Evolutionary conservation across 2,113 vertebrate species (phyloP).

Genomic region (Embiotoca jacksoni): DNA sequence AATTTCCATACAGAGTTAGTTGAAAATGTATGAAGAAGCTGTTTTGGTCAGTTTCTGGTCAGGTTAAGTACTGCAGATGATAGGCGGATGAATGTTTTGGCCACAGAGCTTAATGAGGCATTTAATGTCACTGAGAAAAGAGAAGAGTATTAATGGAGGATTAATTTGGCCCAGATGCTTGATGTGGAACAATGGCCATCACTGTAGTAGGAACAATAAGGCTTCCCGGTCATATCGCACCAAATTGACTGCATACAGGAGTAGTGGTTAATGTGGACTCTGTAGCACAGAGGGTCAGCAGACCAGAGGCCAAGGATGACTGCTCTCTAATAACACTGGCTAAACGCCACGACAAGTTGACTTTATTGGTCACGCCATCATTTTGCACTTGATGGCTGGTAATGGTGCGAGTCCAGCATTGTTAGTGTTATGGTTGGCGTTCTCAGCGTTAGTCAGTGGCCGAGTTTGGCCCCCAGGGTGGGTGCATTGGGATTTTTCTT

Average conservation of each 20-base stretch:
- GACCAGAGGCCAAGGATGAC: slow-evolving; percentile 19
- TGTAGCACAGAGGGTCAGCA: slow-evolving; percentile 17
- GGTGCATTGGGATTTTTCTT: background rate
- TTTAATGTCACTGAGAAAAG: background rate
- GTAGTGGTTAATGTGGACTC: too few relatives aligned
- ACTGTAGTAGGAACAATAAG: slow-evolving; percentile 6
- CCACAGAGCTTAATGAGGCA: background rate
- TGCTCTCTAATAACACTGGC: slow-evolving; percentile 27
- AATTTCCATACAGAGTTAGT: too few relatives aligned
- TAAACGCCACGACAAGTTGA: slow-evolving; percentile 13
- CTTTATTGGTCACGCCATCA: slow-evolving; percentile 11
- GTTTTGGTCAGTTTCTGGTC: too few relatives aligned
- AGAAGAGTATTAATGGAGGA: background rate
- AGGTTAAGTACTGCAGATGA: too few relatives aligned
- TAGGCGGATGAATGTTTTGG: background rate
- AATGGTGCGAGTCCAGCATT: slow-evolving; percentile 28
- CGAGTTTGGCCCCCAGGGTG: slow-evolving; percentile 27
- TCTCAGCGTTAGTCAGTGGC: slow-evolving; percentile 9
- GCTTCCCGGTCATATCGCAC: background rate
- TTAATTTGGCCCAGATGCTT: slow-evolving; percentile 28
- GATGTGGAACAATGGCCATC: slow-evolving; percentile 8
- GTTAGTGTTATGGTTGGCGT: slow-evolving; percentile 23
- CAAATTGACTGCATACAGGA: slow-evolving; percentile 13
- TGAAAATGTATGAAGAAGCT: too few relatives aligned
- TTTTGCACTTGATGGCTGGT: slow-evolving; percentile 36